Conservation (phyloP, 2,888 invertebrate species). For the Andrena bicolor region DNA sequence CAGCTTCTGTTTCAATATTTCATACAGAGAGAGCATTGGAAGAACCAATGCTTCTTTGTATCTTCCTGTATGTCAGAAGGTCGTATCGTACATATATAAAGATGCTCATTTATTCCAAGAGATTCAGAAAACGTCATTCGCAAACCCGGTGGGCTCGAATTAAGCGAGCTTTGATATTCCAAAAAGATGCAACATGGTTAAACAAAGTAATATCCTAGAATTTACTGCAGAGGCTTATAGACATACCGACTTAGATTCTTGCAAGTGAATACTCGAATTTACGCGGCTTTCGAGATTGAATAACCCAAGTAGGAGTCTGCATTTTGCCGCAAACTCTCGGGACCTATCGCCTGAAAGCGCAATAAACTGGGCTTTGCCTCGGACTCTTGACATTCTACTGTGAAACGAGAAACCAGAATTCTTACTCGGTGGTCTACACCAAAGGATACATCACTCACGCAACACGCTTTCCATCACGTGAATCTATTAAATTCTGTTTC, state of each 20-base stretch:
- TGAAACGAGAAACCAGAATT: conserved; percentile 12
- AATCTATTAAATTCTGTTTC: not conserved
- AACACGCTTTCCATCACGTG: not conserved
- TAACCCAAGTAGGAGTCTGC: conserved; percentile 9
- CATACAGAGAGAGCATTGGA: not conserved
- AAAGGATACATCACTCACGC: not conserved
- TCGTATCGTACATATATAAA: no score
- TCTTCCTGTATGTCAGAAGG: no score
- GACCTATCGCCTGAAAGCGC: not conserved
- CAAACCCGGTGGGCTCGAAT: not conserved
- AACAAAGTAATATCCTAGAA: not conserved
- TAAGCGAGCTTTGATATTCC: not conserved
- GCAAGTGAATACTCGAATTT: conserved; percentile 5
- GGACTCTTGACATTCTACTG: not conserved
- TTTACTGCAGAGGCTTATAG: not conserved
- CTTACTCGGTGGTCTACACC: not conserved
- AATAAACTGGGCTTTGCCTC: conserved; percentile 19
- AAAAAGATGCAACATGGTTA: not conserved
- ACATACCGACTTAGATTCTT: not conserved
- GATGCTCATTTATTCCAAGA: not conserved
- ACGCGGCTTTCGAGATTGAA: conserved; percentile 17
- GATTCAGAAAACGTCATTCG: not conserved
- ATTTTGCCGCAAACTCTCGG: not conserved
- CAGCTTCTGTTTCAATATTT: not conserved
- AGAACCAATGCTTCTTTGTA: not conserved